A percentile compares a stretch with the other conserved stretches of the same genome.
Evolutionary conservation across 1,140 invertebrate species (phyloP).

Genomic region (Drosophila ohnishii): DNA sequence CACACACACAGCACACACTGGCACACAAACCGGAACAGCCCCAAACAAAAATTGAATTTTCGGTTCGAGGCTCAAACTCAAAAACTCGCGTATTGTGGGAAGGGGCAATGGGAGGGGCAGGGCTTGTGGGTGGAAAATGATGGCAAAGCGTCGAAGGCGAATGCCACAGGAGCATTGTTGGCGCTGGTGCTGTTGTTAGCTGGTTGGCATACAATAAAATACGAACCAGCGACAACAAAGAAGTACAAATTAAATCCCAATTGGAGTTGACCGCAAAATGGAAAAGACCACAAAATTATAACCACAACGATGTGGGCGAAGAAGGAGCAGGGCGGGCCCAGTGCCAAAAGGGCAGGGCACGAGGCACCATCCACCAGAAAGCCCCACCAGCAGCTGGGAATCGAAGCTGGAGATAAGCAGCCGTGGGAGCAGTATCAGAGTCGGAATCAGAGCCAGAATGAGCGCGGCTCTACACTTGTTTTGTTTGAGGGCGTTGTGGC

Average conservation of each 20-base stretch:
- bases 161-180: conserved; percentile 63
- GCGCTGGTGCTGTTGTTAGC: conserved; percentile 51
- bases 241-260: conserved; percentile 81
- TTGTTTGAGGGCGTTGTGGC: conserved; percentile 77
- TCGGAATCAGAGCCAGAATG: conserved; percentile 11
- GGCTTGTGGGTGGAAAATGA: conserved; percentile 34
- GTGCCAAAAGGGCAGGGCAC: conserved; percentile 37
- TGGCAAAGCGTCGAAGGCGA: conserved; percentile 68
- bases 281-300: conserved; percentile 81
- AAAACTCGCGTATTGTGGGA: conserved; percentile 64
- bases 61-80: conserved; percentile 73
- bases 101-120: neutral
- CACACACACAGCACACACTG: conserved; percentile 13
- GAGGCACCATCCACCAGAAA: neutral
- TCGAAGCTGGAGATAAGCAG: conserved; percentile 73
- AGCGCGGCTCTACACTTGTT: conserved; percentile 60
- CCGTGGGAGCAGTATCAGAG: conserved; percentile 18
- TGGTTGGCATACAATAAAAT: conserved; percentile 75
- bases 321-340: conserved; percentile 33
- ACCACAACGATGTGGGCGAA: conserved; percentile 74
- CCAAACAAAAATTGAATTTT: conserved; percentile 78
- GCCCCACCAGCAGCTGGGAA: conserved; percentile 25
- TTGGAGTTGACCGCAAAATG: conserved; percentile 81
- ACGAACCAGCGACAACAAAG: conserved; percentile 79
- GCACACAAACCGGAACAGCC: conserved; percentile 23